These are phyloP conservation scores for Saccopteryx leptura DNA, from an alignment of 2,113 vertebrate genomes.

Conservation along the genomic window DNA sequence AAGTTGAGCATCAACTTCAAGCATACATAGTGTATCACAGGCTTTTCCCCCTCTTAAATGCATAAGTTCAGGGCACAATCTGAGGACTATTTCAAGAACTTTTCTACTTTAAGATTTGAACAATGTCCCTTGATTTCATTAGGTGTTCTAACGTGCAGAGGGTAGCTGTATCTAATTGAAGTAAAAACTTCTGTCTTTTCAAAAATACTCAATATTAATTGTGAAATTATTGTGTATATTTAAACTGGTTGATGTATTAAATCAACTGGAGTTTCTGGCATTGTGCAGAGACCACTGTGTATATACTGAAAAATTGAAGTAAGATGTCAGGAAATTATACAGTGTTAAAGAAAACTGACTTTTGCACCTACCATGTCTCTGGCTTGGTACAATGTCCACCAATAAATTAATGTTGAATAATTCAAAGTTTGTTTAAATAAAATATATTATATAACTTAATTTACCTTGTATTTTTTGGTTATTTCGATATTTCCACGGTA, in stretches of 20 bases:
- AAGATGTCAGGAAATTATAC: not conserved
- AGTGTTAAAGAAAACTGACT: not conserved
- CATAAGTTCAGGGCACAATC: not conserved
- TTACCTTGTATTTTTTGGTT: conserved; percentile 49
- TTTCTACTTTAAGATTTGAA: conserved; percentile 46
- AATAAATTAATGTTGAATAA: conserved; percentile 37
- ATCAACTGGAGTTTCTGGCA: not conserved
- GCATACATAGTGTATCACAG: not conserved
- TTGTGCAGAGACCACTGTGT: not conserved
- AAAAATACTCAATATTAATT: conserved; percentile 34
- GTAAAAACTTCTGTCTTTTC: conserved; percentile 4
- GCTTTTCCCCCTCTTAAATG: not conserved
- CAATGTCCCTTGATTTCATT: conserved; percentile 30
- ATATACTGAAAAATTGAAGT: conserved; percentile 6
- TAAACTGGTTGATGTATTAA: conserved; percentile 40
- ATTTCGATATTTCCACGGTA: conserved; percentile 58
- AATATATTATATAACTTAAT: not conserved
- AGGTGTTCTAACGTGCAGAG: conserved; percentile 4
- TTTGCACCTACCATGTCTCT: not conserved
- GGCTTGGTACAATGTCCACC: not conserved
- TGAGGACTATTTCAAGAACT: conserved; percentile 18
- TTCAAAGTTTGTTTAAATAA: not conserved
- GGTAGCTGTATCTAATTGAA: not conserved
- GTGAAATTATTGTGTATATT: conserved; percentile 26
- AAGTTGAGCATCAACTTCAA: not conserved